Percentiles rank a stretch among this genome's conserved stretches.
Evolutionary conservation across 2,797 vertebrate species (phyloP).

Genomic region (Sebastes itinus): DNA sequence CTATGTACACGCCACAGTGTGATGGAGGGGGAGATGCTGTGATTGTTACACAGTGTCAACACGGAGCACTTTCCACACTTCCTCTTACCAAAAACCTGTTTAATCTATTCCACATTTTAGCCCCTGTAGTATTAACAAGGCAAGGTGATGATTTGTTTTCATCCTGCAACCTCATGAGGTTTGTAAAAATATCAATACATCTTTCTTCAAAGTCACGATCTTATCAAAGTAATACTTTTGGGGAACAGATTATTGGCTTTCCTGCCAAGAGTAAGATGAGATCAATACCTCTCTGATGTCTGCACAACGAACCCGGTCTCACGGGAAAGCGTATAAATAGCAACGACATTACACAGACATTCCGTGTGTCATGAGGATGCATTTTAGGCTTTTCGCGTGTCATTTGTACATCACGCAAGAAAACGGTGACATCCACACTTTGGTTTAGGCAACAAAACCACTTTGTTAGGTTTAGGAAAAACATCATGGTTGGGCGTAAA

Average conservation of each 20-base stretch:
- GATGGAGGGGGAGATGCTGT: slow-evolving; percentile 28
- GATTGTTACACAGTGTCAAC: slow-evolving; percentile 31
- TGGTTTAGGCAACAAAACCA: no score
- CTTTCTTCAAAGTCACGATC: background rate
- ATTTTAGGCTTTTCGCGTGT: no score
- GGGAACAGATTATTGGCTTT: background rate
- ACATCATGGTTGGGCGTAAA: no score
- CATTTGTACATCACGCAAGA: no score
- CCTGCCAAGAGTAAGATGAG: background rate
- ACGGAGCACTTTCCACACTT: background rate
- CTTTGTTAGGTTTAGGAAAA: no score
- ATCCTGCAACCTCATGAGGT: background rate
- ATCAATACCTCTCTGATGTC: background rate
- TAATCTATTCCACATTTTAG: background rate
- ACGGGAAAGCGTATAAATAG: no score
- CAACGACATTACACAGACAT: no score
- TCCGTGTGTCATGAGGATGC: no score
- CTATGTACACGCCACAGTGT: background rate
- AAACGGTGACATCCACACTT: no score
- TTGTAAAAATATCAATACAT: background rate
- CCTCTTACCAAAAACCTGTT: slow-evolving; percentile 7
- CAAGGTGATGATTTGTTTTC: background rate
- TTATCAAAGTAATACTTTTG: background rate
- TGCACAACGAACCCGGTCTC: no score
- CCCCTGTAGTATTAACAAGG: background rate